Percentiles rank a stretch among this genome's conserved stretches.
Conservation (phyloP, 2,797 vertebrate genomes). For the Myiotriccus ornatus region DNA sequence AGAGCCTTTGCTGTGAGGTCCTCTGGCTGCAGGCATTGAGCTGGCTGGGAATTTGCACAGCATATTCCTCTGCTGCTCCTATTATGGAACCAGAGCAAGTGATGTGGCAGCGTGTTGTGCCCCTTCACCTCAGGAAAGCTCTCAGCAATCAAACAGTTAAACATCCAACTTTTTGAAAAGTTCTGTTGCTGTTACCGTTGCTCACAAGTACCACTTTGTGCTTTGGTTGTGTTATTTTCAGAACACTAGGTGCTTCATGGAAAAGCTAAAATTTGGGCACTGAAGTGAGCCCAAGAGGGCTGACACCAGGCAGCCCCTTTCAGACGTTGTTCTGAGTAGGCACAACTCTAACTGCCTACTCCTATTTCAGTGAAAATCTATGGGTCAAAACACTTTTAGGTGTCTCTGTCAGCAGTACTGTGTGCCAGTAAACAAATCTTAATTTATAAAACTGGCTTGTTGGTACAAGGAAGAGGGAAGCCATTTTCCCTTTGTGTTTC, state of each 20-base stretch:
- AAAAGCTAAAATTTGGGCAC: neutral
- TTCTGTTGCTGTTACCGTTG: neutral
- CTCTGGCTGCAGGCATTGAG: neutral
- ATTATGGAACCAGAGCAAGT: neutral
- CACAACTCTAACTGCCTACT: neutral
- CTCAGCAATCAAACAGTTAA: neutral
- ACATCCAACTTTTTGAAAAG: neutral
- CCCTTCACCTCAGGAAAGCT: neutral
- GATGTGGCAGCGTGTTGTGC: accelerated
- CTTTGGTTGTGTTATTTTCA: neutral
- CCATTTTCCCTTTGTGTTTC: neutral
- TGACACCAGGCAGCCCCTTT: neutral
- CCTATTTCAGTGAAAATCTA: neutral
- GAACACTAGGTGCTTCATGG: neutral
- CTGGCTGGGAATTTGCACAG: neutral
- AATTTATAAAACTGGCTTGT: neutral
- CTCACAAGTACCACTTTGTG: neutral
- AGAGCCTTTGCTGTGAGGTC: neutral
- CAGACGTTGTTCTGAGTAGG: neutral
- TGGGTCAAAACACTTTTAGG: neutral
- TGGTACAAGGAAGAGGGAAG: accelerated
- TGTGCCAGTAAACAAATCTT: neutral
- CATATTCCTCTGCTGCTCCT: neutral
- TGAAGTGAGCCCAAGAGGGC: neutral
- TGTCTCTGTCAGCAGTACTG: neutral